Base-by-base conservation (phyloP, 2,888 invertebrate genomes). In the Amiota mariae region DNA sequence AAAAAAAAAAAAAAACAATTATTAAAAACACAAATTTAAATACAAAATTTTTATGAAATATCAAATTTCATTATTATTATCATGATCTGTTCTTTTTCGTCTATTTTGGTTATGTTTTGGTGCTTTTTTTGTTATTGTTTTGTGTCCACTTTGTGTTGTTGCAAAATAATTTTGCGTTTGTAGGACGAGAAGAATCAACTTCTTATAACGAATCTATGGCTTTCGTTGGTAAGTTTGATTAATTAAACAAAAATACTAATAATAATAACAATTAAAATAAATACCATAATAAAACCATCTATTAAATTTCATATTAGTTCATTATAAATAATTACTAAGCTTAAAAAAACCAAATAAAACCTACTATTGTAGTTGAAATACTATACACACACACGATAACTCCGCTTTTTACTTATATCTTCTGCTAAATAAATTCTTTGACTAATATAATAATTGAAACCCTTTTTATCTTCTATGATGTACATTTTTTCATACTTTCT, bases 141-240 rank as follows among this genome's bases (percentile, higher is more conserved):
- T 47, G 47, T 78, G 75, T 66, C 66, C 73, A 66, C 74, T 76
- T 72, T 64, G 75, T 57, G 59, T 73, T 68, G 79, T 77, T 71
- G 80, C 74, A 78, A 77, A 78, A 67, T 78, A 74, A 73, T 76
- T 72, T 78, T 79, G 80, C 84, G 85, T 87, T 92, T 92, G 93
- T 94, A 96, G 96, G 96, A 96, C 94, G 96, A 96, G 94, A 96
- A 96, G 94, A 96, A 96, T 93, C 96, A 96, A 94, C 95, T 96
- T 93, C 94, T 96, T 93, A 95, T 96, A 92, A 94, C 96, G 93
- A 96, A 96, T 94, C 95, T 96, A 93, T 96, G 96, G 96, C 95
- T 96, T 93, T 95, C 95, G 93, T 94, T 96, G 95, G 96, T 95
- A 94, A 96, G 95, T 95, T 88, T 82, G 74, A 84, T 91, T 84